Base-by-base conservation (phyloP, 2,888 invertebrate genomes). In the Craniophora ligustri region DNA sequence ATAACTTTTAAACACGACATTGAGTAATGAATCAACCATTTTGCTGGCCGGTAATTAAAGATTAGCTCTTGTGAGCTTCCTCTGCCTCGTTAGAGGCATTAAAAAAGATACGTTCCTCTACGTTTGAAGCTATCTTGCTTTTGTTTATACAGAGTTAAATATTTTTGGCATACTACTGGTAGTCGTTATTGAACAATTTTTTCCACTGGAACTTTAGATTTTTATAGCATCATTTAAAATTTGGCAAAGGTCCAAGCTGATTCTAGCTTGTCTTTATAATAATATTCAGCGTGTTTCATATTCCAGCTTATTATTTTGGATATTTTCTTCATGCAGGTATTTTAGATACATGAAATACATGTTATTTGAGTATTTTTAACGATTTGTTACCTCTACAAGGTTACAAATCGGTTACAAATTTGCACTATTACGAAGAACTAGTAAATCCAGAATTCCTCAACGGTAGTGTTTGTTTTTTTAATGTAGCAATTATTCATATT, bases 221-320 rank as follows among this genome's bases (percentile, higher is more conserved):
- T 92, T 91, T 89, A 91, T 89, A 82, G 84, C 85, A 84, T 85
- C 87, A 84, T 89, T 86, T 81, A 76, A 83, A 81, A 82, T 73
- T 75, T 91, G 92, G 92, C 88, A 63, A 28, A n/a, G 11, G 57
- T 86, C 92, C 92, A 91, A 86, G 75, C 65, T 75, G 71, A 85
- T 75, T 83, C 71, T 78, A 79, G 69, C 72, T 79, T 86, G 80
- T 81, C 77, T 82, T 80, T 77, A 67, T 79, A 70, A 62, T 79
- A 70, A 82, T 81, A 84, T 81, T 65, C 81, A 89, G 89, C 70
- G 75, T 88, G 89, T 81, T 86, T 73, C 75, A 76, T 73, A 78
- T 76, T 72, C 63, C n/a, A 3, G 23, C 7, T 21, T 0, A 8
- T 23, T 23, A n/a, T n/a, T n/a, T n/a, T n/a, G n/a, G n/a, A n/a